Evolutionary conservation across 2,888 invertebrate species (phyloP).

Genomic region (Oasisia sp.): DNA sequence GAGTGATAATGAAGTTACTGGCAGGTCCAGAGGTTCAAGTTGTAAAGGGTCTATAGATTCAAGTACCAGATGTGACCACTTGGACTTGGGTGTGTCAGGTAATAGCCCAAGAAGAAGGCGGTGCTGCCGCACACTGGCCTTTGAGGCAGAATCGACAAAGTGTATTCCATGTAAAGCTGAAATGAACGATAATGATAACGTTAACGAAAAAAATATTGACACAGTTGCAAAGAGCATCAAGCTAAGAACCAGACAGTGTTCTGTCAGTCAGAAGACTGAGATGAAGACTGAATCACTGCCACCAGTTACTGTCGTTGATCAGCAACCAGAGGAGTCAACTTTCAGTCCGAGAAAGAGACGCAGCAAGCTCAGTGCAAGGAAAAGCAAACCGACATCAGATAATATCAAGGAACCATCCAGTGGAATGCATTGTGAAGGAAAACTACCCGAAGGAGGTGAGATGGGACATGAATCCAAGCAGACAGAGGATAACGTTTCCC

Average conservation of each 20-base stretch:
- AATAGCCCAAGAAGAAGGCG: not conserved
- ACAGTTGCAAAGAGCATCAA: not conserved
- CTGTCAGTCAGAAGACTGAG: not conserved
- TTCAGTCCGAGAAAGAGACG: not conserved
- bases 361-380: not conserved
- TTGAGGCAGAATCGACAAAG: not conserved
- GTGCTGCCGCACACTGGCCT: not conserved
- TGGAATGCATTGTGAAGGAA: not conserved
- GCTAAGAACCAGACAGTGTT: not conserved
- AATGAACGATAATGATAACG: not conserved
- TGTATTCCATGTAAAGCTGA: not conserved
- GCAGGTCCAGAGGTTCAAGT: not conserved
- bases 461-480: not conserved
- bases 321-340: not conserved
- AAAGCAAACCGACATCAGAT: not conserved
- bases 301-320: not conserved
- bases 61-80: not conserved
- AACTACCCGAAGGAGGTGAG: not conserved
- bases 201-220: not conserved
- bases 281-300: not conserved
- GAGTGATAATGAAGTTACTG: not conserved
- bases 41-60: not conserved
- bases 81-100: not conserved
- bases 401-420: not conserved
- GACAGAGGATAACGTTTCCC: not conserved